phyloP scores from a whole-genome alignment of 2,113 vertebrate genomes.

The Orcinus orca region DNA sequence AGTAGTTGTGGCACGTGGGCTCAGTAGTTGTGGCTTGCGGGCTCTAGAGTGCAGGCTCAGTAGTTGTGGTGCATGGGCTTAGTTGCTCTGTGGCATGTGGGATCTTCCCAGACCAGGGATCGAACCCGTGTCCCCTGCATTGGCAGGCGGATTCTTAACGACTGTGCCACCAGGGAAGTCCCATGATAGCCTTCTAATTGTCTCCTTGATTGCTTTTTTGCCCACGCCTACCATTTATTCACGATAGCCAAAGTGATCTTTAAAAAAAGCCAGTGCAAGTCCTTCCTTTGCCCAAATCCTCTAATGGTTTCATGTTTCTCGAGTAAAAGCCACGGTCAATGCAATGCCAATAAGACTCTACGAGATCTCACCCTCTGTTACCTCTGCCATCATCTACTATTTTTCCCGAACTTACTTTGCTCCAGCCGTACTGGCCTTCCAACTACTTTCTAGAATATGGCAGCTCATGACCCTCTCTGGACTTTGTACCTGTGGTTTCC shows the following conservation, averaged over 20 bases:
- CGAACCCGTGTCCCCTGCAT: too few relatives aligned
- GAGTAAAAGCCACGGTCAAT: background rate
- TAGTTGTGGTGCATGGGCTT: too few relatives aligned
- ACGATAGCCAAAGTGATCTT: background rate
- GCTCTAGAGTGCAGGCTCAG: too few relatives aligned
- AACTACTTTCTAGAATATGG: background rate
- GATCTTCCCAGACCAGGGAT: too few relatives aligned
- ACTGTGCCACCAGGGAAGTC: too few relatives aligned
- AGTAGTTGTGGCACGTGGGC: too few relatives aligned
- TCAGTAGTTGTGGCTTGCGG: too few relatives aligned
- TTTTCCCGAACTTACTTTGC: background rate
- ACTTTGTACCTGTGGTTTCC: background rate
- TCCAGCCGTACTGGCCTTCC: background rate
- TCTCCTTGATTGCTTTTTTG: background rate
- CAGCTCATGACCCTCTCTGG: background rate
- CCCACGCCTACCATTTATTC: background rate
- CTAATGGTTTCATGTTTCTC: background rate
- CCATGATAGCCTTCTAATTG: background rate
- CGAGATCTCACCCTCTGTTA: background rate
- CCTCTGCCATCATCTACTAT: background rate
- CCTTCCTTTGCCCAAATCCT: background rate
- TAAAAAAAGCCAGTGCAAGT: background rate
- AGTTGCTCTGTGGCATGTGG: too few relatives aligned
- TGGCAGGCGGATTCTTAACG: too few relatives aligned
- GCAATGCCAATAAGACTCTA: background rate